Percentiles rank a stretch among this genome's conserved stretches.
These are phyloP conservation scores for Hypena proboscidalis DNA, from an alignment of 2,888 invertebrate genomes.

Conservation along the genomic window DNA sequence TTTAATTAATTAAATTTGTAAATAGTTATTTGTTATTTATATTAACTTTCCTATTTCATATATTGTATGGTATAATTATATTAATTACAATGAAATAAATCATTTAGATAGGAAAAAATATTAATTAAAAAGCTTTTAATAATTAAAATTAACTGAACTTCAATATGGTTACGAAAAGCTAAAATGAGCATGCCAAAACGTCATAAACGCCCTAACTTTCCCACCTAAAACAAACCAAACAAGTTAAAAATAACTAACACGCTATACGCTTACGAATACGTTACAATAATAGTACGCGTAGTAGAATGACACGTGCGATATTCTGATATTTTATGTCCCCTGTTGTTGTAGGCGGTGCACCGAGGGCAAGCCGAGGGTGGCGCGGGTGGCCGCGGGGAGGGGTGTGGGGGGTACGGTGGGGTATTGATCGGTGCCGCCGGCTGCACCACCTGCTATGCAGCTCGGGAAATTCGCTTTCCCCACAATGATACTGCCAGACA, in stretches of 20 bases:
- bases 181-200: no score
- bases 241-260: neutral
- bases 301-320: conserved; percentile 7
- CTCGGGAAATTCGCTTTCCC: conserved; percentile 52
- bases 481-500: conserved; percentile 27
- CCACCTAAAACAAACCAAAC: conserved; percentile 1
- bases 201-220: no score
- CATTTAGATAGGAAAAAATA: no score
- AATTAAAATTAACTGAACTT: no score
- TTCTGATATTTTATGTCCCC: conserved; percentile 10
- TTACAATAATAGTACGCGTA: neutral
- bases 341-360: conserved; percentile 26
- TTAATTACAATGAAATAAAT: no score
- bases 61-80: no score
- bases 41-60: no score
- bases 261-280: neutral
- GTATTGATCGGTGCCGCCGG: conserved; percentile 67
- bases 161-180: no score
- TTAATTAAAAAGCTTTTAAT: no score
- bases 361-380: conserved; percentile 23
- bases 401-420: conserved; percentile 36
- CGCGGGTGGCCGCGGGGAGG: conserved; percentile 28
- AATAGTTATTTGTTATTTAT: no score
- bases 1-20: no score
- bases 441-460: conserved; percentile 73